Conservation (phyloP, 2,113 vertebrate species). For the Dromaius novaehollandiae region DNA sequence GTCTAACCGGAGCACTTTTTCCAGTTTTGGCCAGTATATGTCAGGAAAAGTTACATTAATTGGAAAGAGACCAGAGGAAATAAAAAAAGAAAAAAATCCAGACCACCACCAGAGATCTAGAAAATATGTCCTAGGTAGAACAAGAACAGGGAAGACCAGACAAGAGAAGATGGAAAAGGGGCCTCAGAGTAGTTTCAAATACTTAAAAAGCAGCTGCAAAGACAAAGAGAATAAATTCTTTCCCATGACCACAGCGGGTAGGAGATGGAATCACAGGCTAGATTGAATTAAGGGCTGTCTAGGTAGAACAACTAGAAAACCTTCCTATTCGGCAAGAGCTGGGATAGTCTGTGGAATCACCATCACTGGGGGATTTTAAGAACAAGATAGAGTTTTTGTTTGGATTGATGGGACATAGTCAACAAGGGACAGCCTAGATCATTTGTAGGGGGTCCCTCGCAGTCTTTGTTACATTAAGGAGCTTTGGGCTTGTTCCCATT, state of each 20-base stretch:
- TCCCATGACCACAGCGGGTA: background rate
- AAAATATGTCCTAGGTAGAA: background rate
- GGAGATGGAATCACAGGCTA: background rate
- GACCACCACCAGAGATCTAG: background rate
- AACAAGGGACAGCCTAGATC: background rate
- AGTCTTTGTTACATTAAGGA: background rate
- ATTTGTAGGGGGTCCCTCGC: rapidly evolving
- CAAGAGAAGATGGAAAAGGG: background rate
- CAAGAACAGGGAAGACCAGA: background rate
- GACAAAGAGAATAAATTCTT: background rate
- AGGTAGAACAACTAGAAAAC: background rate
- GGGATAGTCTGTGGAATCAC: background rate
- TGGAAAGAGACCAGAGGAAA: background rate
- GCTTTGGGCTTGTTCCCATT: background rate
- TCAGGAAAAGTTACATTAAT: background rate
- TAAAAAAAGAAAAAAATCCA: background rate
- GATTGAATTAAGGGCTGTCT: background rate
- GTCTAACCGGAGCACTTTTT: background rate
- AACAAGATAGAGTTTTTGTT: background rate
- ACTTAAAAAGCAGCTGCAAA: background rate
- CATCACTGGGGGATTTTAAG: background rate
- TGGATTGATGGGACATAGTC: background rate
- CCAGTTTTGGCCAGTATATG: background rate
- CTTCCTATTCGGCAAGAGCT: background rate
- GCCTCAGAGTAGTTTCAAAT: background rate